Conservation (phyloP, 2,113 vertebrate genomes). For the Mesitornis unicolor region DNA sequence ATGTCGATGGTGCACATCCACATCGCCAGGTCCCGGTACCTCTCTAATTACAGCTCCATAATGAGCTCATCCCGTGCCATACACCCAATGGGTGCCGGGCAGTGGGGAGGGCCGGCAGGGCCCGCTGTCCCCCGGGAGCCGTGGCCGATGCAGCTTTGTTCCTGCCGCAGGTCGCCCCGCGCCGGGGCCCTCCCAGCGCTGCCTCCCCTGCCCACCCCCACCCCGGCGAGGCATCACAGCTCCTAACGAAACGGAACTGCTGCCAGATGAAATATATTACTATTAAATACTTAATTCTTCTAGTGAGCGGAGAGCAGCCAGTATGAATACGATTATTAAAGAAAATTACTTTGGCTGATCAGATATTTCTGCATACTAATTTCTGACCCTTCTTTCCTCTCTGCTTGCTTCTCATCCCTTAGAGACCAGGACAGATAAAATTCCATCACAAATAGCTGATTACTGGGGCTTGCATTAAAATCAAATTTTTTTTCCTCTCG, state of each 20-base stretch:
- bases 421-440: conserved; percentile 86
- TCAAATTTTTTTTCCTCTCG: conserved; percentile 68
- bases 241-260: conserved; percentile 84
- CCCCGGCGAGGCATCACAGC: conserved; percentile 73
- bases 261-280: conserved; percentile 89
- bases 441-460: conserved; percentile 89
- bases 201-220: conserved; percentile 57
- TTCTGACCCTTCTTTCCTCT: conserved; percentile 86
- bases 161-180: background rate
- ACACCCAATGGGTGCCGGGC: fast-evolving
- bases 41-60: background rate
- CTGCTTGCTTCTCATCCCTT: conserved; percentile 79
- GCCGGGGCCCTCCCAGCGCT: background rate
- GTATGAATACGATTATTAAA: conserved; percentile 91
- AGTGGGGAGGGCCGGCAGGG: background rate
- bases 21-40: background rate
- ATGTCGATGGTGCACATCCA: too few species aligned
- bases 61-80: background rate
- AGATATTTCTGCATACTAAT: conserved; percentile 93
- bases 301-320: conserved; percentile 85
- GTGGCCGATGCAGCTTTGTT: background rate
- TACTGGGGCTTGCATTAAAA: conserved; percentile 81
- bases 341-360: conserved; percentile 91
- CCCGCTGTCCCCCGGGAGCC: too few species aligned
- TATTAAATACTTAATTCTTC: conserved; percentile 91